Base-by-base conservation (phyloP, 2,888 invertebrate species). In the Smittia aterrima region DNA sequence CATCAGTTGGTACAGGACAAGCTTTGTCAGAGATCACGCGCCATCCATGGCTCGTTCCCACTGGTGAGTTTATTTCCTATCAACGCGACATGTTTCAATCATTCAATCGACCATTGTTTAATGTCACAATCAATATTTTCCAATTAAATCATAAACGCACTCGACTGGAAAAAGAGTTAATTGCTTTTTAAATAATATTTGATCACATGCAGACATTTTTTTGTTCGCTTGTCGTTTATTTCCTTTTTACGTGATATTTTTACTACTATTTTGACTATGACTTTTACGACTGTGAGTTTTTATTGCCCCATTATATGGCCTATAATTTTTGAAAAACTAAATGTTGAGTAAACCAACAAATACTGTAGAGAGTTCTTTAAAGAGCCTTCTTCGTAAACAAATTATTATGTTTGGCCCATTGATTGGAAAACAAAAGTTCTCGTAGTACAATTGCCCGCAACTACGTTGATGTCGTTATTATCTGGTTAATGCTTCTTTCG, bases 31-130 rank as follows among this genome's bases (percentile, higher is more conserved):
- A 95, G 85, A 92, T 95, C 82, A 95, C 95, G 75, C 89, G 95
- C 81, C 95, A 96, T 84, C 95, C 95, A 67, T 96, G 95, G 95
- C 95, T 96, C 95, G 93, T 95, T 81, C 93, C 95, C 84, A 95
- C 95, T 87, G 95, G 95, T 95, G 87, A 90, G 88, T 86, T 67
- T 73, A n/a, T n/a, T n/a, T n/a, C n/a, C n/a, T n/a, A n/a, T n/a
- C n/a, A n/a, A 38, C 9, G 6, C 38, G 9, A 38, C 38, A 38
- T 38, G 4, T 7, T 9, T 38, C 38, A 38, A 4, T 38, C 38
- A 38, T 7, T 38, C 6, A 7, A 7, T 38, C 38, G 6, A 38
- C 38, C 38, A 4, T 38, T 38, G 4, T n/a, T n/a, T n/a, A n/a
- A n/a, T n/a, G n/a, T n/a, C n/a, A n/a, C n/a, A n/a, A 68, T 20